Evolutionary conservation across 2,797 vertebrate species (phyloP).

Genomic region (Tapera naevia): DNA sequence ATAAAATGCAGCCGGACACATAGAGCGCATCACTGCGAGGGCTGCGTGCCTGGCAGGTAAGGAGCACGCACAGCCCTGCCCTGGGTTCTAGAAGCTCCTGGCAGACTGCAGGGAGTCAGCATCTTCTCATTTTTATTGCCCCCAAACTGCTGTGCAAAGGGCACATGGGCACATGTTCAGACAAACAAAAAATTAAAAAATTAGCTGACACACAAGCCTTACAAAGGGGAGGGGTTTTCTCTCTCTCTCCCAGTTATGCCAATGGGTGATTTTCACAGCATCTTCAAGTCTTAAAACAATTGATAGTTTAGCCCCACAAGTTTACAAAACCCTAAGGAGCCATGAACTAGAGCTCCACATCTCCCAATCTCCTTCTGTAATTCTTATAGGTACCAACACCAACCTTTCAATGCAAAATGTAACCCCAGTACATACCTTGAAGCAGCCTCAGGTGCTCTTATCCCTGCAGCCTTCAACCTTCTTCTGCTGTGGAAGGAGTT

Average conservation of each 20-base stretch:
- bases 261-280: background rate
- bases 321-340: background rate
- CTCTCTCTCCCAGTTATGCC: rapidly evolving
- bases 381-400: background rate
- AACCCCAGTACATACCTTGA: background rate
- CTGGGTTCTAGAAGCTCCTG: background rate
- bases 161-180: too few relatives aligned
- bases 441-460: background rate
- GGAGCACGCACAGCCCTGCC: background rate
- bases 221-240: too few relatives aligned
- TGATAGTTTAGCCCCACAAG: background rate
- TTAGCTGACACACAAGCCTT: background rate
- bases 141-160: background rate
- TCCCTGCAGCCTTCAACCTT: background rate
- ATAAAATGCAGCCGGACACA: rapidly evolving
- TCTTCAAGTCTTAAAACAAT: background rate
- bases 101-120: background rate
- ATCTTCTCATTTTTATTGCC: background rate
- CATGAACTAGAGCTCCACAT: background rate
- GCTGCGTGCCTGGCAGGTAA: background rate
- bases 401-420: background rate
- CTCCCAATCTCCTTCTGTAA: background rate
- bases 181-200: background rate
- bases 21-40: rapidly evolving
- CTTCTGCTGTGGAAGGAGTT: background rate